Conservation (phyloP, 2,113 vertebrate genomes). For the Desmodus rotundus region DNA sequence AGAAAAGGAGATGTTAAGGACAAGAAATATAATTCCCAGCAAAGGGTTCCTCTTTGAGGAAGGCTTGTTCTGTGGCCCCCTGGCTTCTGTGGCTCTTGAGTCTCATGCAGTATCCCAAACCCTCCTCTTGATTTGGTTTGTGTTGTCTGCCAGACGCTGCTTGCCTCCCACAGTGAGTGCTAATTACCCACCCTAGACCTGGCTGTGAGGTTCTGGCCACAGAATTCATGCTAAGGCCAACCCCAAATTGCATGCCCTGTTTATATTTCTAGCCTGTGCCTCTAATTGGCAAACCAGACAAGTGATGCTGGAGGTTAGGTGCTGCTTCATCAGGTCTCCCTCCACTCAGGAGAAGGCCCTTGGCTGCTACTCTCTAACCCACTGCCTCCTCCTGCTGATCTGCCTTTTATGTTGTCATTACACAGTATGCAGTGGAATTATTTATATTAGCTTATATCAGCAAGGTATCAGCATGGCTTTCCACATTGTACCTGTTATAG, state of each 20-base stretch:
- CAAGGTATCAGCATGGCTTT: not conserved
- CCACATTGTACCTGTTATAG: not conserved
- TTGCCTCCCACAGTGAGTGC: not conserved
- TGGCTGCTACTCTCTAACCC: not conserved
- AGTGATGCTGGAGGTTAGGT: not conserved
- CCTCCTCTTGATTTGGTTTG: not conserved
- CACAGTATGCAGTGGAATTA: not conserved
- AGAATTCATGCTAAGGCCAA: not conserved
- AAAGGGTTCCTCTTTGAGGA: not conserved
- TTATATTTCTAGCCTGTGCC: constrained; percentile 14
- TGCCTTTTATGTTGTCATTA: not conserved
- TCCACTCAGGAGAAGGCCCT: not conserved
- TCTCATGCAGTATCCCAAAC: not conserved
- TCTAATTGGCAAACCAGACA: not conserved
- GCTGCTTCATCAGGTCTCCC: not conserved
- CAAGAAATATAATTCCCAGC: not conserved
- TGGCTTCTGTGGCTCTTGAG: not conserved
- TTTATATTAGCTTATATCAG: not conserved
- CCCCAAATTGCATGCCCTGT: not conserved
- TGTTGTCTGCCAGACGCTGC: not conserved
- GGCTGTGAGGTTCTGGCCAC: not conserved
- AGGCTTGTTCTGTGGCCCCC: not conserved
- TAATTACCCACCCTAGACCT: not conserved
- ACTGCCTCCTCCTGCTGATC: not conserved
- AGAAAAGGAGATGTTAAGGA: not conserved